Evolutionary conservation across 2,113 vertebrate genomes (phyloP), one percentile per base, ranked within the genome.

Genomic region (Hypocryptadius cinnamomeus): DNA sequence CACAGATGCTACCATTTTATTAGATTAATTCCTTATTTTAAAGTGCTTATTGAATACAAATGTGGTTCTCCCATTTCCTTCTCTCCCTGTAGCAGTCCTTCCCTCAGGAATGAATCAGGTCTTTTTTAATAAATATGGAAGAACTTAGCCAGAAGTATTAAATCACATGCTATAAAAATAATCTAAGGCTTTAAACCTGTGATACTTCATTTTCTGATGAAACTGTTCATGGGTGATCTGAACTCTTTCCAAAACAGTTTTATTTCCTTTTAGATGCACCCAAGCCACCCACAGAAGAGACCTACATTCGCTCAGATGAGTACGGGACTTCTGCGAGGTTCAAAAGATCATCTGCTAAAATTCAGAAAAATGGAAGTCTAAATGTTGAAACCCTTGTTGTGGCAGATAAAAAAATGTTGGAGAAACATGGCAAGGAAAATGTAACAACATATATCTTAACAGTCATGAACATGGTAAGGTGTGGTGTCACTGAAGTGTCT

Each of bases 321-420:
- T 99, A 98, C 18, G 97, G 96, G 37, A 87, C 84, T 63, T 91
- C 97, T 23, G 95, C 97, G 15, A 97, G 99, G 93, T 97, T 97
- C 82, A 99, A 98, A 90, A 97, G 99, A 61, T 99, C 99, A 5
- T 97, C 98, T 82, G 97, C 98, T 79, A 98, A 98, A 93, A 97
- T 98, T 50, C 98, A 98, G 79, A 98, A 98, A 60, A 98, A 98
- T 40, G 98, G 97, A 28, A 97, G 97, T 30, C 97, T 99, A 22
- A 99, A 98, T 8, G 99, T 99, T 91, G 99, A 99, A 96, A 99
- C 99, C 7, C 98, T 99, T 35, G 99, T 99, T 94, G 99, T 99
- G 92, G 99, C 99, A 5, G 99, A 99, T 96, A 98, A 97, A 97
- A 99, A 98, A 97, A 99, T 99, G 99, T 82, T 99, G 96, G 99